Conservation (phyloP, 1,140 invertebrate species). For the Drosophila melanica region DNA sequence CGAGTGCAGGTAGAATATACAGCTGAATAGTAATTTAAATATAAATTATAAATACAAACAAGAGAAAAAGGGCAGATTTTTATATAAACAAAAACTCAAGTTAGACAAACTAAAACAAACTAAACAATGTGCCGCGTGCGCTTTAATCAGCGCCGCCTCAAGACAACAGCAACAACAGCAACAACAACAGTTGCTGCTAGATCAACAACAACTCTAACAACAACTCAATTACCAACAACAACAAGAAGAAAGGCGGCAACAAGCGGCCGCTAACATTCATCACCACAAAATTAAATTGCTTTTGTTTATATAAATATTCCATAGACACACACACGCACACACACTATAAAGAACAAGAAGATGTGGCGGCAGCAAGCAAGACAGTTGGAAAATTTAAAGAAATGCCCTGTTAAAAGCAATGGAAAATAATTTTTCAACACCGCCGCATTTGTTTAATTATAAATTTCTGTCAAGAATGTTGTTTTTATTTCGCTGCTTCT, state of each 20-base stretch:
- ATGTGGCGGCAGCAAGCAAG: constrained; percentile 17
- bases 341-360: neutral
- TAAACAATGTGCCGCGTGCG: constrained; percentile 69
- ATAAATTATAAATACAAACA: constrained; percentile 61
- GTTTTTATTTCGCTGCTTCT: constrained; percentile 22
- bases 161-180: constrained; percentile 33
- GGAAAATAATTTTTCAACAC: constrained; percentile 74
- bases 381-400: constrained; percentile 73
- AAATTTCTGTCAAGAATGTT: constrained; percentile 79
- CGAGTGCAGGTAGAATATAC: constrained; percentile 1
- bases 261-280: constrained; percentile 75
- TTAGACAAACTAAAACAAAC: constrained; percentile 31
- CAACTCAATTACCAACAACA: constrained; percentile 72
- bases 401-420: constrained; percentile 71
- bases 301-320: constrained; percentile 76
- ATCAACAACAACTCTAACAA: constrained; percentile 60
- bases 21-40: constrained; percentile 29
- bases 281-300: constrained; percentile 78
- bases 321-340: constrained; percentile 8
- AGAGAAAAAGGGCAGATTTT: constrained; percentile 26
- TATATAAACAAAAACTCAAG: constrained; percentile 50
- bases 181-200: constrained; percentile 27
- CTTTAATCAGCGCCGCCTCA: constrained; percentile 75
- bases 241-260: constrained; percentile 43
- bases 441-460: constrained; percentile 80